A percentile compares a stretch with the other conserved stretches of the same genome.
Conservation (phyloP, 2,888 invertebrate species). For the Galerucella nymphaeae region DNA sequence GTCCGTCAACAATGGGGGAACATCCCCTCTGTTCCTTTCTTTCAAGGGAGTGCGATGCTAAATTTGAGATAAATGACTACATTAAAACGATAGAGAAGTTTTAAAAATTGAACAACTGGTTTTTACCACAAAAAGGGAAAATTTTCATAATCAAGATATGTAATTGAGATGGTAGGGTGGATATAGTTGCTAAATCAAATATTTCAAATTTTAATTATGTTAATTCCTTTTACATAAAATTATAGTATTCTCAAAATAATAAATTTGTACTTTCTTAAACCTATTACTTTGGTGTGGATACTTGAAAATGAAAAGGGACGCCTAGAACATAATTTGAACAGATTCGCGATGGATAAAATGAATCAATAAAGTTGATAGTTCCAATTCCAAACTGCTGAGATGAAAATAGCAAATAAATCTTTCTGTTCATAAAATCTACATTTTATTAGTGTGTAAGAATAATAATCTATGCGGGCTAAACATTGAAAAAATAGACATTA, state of each 20-base stretch:
- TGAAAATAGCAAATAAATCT: too few species aligned
- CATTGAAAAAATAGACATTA: constrained; percentile 17
- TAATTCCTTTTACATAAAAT: not conserved
- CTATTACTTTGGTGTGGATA: too few species aligned
- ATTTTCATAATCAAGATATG: not conserved
- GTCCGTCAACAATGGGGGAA: constrained; percentile 1
- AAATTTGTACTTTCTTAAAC: too few species aligned
- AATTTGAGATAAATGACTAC: not conserved
- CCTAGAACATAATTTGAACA: too few species aligned
- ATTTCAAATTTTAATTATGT: too few species aligned
- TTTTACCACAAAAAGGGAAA: not conserved
- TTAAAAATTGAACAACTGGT: not conserved
- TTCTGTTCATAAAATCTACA: not conserved
- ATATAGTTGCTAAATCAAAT: not conserved
- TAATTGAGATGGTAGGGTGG: not conserved
- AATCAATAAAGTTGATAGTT: too few species aligned
- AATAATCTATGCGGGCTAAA: not conserved
- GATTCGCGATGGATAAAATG: too few species aligned
- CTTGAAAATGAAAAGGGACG: too few species aligned
- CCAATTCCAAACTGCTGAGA: too few species aligned
- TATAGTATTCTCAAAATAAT: not conserved
- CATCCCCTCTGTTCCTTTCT: constrained; percentile 3
- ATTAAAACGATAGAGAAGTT: constrained; percentile 2
- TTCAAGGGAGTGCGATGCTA: not conserved
- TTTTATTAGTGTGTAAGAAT: not conserved